Evolutionary conservation across 2,888 invertebrate genomes (phyloP).

Genomic region (Euspilapteryx auroguttella): DNA sequence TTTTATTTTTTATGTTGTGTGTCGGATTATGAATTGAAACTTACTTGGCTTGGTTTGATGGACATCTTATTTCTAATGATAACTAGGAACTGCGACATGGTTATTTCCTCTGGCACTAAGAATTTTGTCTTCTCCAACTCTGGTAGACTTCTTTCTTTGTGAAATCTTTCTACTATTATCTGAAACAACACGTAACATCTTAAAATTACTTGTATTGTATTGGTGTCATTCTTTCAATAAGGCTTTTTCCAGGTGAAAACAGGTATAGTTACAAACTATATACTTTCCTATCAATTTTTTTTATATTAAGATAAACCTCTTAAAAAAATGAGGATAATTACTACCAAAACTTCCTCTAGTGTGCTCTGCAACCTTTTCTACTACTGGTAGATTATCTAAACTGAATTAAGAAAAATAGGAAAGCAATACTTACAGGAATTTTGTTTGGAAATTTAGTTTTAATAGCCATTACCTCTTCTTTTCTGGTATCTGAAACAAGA

Average conservation of each 20-base stretch:
- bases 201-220: too few species aligned
- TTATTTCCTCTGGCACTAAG: slow-evolving; percentile 85
- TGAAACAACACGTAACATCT: slow-evolving; percentile 28
- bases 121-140: slow-evolving; percentile 83
- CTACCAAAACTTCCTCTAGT: too few species aligned
- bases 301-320: too few species aligned
- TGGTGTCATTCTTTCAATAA: too few species aligned
- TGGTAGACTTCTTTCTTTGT: slow-evolving; percentile 77
- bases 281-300: too few species aligned
- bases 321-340: too few species aligned
- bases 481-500: slow-evolving; percentile 62
- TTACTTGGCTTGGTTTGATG: slow-evolving; percentile 66
- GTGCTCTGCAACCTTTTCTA: too few species aligned
- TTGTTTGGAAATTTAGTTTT: slow-evolving; percentile 77
- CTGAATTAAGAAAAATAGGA: too few species aligned
- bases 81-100: slow-evolving; percentile 85
- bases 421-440: slow-evolving; percentile 70
- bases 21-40: too few species aligned
- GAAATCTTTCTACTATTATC: slow-evolving; percentile 82
- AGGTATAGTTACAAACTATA: slow-evolving; percentile 1
- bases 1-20: too few species aligned
- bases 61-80: slow-evolving; percentile 66
- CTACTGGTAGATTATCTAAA: too few species aligned
- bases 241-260: not conserved
- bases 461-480: slow-evolving; percentile 79